Evolutionary conservation across 2,888 invertebrate genomes (phyloP), one percentile per base, ranked within the genome.

Genomic region (Agapostemon virescens): DNA sequence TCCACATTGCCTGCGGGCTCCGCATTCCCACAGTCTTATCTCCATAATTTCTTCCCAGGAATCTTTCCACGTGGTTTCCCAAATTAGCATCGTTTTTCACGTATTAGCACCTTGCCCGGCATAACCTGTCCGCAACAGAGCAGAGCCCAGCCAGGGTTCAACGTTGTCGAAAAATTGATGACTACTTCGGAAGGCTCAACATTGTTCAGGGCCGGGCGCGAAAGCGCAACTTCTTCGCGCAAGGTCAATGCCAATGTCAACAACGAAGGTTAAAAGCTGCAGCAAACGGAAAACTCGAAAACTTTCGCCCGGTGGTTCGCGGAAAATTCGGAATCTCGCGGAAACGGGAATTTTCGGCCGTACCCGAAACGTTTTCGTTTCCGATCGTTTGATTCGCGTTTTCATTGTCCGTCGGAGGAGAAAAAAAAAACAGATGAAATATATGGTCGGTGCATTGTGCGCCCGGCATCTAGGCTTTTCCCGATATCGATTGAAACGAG

Each of bases 191-290:
- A 2, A 55, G 55, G 17, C 45, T 40, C 33, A 30, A 72, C 36
- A 52, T 70, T 49, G 55, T 70, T 73, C 63, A 30, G 15, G 11
- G 2, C 2, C 30, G 30, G 30, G 42, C 30, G 40, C 64, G 49
- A 74, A 68, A 71, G 74, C 82, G 81, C 82, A 74, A 77, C 40
- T 68, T 42, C 33, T 63, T 58, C 72, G 84, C 84, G 85, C 81
- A 85, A 85, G 85, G 85, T 85, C 85, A 85, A 85, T 85, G 77
- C 74, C 77, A 85, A 73, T 81, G 85, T 85, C 84, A 84, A 84
- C 83, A 85, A 23, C 61, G 77, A 80, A 84, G 75, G 85, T 81
- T 83, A 83, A 78, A 67, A 79, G 72, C 49, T 26, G 20, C 64
- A 38, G 33, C 58, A 77, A 49, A 82, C 55, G 64, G 23, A 52